phyloP scores from a whole-genome alignment of 1,140 invertebrate genomes.

The Trichoplusia ni region DNA sequence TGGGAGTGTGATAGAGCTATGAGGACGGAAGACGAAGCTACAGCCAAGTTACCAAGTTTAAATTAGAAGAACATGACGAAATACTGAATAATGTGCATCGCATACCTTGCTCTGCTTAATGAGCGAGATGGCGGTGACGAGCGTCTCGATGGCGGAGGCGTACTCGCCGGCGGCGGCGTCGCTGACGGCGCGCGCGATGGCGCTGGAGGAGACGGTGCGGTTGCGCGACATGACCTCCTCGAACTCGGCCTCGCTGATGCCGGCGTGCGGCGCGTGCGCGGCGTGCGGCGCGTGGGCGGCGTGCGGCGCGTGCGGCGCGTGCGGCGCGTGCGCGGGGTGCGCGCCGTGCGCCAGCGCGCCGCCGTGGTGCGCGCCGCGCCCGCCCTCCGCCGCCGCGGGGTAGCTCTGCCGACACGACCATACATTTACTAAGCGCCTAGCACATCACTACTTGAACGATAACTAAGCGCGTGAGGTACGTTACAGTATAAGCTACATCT shows the following conservation, averaged over 20 bases:
- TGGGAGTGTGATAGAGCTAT: neutral
- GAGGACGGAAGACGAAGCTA: neutral
- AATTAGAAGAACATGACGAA: too few species aligned
- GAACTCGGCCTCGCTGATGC: constrained; percentile 96
- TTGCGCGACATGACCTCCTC: constrained; percentile 99
- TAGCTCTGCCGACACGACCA: constrained; percentile 46
- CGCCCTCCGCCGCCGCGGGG: constrained; percentile 50
- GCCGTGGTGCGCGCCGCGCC: constrained; percentile 48
- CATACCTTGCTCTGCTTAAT: constrained; percentile 97
- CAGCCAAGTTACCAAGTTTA: neutral
- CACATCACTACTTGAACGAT: too few species aligned
- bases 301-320: constrained; percentile 40
- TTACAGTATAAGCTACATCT: too few species aligned
- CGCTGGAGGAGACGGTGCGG: constrained; percentile 97
- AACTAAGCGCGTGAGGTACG: too few species aligned
- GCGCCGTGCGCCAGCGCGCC: constrained; percentile 39
- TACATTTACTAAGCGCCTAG: neutral
- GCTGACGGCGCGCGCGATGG: constrained; percentile 97
- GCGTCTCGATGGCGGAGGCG: constrained; percentile 98
- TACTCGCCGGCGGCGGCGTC: constrained; percentile 98
- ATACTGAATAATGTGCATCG: neutral
- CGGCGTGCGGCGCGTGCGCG: constrained; percentile 75
- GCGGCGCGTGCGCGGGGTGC: constrained; percentile 30
- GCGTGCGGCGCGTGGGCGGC: constrained; percentile 37
- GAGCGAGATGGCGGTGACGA: constrained; percentile 98